phyloP scores from a whole-genome alignment of 2,113 vertebrate genomes.

The Thermophis baileyi region DNA sequence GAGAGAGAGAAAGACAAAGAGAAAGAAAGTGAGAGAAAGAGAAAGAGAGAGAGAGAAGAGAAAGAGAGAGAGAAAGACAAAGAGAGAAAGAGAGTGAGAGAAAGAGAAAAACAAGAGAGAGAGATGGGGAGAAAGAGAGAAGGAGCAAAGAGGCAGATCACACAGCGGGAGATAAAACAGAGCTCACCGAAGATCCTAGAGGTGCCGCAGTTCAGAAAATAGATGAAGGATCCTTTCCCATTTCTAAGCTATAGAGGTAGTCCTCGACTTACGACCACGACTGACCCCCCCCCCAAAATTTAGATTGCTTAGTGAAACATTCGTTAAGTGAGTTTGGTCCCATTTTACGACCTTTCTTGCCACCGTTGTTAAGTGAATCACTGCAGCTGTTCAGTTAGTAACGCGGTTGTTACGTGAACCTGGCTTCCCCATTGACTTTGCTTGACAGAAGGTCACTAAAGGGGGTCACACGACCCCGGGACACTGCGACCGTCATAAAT shows the following conservation, averaged over 20 bases:
- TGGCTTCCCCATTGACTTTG: too few relatives aligned
- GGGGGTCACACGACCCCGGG: too few relatives aligned
- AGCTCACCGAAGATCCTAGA: background rate
- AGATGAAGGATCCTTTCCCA: background rate
- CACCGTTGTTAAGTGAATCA: background rate
- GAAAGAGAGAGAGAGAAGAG: slow-evolving; percentile 56
- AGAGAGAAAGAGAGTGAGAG: slow-evolving; percentile 10
- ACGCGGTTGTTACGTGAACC: background rate
- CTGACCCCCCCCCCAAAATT: background rate
- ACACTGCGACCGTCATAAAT: too few relatives aligned
- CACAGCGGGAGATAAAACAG: background rate
- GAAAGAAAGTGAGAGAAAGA: slow-evolving; percentile 42
- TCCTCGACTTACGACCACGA: background rate
- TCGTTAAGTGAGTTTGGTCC: background rate
- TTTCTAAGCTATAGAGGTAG: background rate
- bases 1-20: slow-evolving; percentile 17
- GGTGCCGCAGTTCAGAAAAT: background rate
- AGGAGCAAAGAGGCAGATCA: slow-evolving; percentile 18
- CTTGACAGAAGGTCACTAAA: too few relatives aligned
- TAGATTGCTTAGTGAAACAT: background rate
- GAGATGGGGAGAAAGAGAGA: slow-evolving; percentile 54
- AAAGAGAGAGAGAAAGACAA: slow-evolving; percentile 53
- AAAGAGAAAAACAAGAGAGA: slow-evolving; percentile 43
- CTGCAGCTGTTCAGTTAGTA: background rate
- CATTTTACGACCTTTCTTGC: background rate